Conservation (phyloP, 2,797 vertebrate species). For the Aplochiton taeniatus region DNA sequence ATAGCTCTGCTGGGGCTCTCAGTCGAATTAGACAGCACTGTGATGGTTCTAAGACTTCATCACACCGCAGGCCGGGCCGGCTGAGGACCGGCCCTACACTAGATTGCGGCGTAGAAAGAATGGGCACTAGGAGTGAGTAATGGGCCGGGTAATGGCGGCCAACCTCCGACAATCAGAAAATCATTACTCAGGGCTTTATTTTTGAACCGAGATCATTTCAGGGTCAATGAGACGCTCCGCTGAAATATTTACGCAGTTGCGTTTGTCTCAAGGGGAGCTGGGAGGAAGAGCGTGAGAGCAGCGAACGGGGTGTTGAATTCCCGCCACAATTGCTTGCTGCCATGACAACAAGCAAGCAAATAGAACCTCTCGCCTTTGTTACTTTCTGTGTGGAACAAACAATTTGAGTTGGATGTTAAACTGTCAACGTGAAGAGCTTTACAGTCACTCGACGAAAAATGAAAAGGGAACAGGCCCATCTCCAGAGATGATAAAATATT, state of each 20-base stretch:
- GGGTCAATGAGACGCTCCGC: constrained; percentile 48
- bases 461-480: too few relatives aligned
- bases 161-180: constrained; percentile 66
- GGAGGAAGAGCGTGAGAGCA: constrained; percentile 17
- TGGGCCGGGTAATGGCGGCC: constrained; percentile 67
- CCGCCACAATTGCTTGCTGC: constrained; percentile 39
- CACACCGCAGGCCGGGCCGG: constrained; percentile 44
- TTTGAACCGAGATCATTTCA: constrained; percentile 51
- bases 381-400: too few relatives aligned
- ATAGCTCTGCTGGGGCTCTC: constrained; percentile 64
- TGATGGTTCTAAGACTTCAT: constrained; percentile 62
- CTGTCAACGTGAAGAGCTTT: too few relatives aligned
- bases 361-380: too few relatives aligned
- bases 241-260: constrained; percentile 62
- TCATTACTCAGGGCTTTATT: constrained; percentile 60
- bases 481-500: too few relatives aligned
- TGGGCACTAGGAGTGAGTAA: constrained; percentile 61
- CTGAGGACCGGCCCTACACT: neutral
- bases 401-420: too few relatives aligned
- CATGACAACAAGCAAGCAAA: too few relatives aligned
- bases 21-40: constrained; percentile 73
- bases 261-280: constrained; percentile 37
- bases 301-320: constrained; percentile 20
- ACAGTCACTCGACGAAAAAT: too few relatives aligned
- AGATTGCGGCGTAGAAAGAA: constrained; percentile 49